These are phyloP conservation scores for Notospermus geniculatus DNA, from an alignment of 1,140 invertebrate species.

Conservation along the genomic window DNA sequence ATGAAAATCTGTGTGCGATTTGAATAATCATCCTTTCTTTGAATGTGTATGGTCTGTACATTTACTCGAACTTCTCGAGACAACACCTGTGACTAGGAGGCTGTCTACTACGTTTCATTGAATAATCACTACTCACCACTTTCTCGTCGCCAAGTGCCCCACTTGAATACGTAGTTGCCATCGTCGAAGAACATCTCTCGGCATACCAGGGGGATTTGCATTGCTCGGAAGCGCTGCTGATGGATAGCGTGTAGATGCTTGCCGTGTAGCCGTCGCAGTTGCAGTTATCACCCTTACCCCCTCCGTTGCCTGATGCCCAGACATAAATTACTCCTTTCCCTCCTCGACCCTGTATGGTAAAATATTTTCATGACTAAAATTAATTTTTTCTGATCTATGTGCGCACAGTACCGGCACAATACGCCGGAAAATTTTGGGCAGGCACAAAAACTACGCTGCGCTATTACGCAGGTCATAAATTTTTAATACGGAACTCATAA, in stretches of 20 bases:
- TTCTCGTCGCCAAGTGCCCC: constrained; percentile 41
- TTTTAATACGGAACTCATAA: no score
- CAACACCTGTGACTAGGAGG: no score
- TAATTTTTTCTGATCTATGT: not conserved
- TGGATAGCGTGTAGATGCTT: constrained; percentile 78
- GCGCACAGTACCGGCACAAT: no score
- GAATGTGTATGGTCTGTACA: no score
- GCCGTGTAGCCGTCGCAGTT: constrained; percentile 82
- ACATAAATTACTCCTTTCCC: constrained; percentile 81
- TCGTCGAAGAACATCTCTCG: constrained; percentile 61
- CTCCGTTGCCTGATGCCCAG: constrained; percentile 87
- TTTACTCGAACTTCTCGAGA: no score
- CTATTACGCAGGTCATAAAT: no score
- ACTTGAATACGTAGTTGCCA: constrained; percentile 91
- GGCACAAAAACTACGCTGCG: not conserved
- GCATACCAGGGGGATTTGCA: constrained; percentile 71
- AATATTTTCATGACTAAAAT: not conserved
- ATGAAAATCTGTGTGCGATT: no score
- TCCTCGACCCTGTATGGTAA: constrained; percentile 65
- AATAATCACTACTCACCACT: not conserved
- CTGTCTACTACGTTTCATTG: no score
- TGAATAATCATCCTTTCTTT: no score
- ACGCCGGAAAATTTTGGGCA: not conserved
- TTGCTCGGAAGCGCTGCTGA: constrained; percentile 75
- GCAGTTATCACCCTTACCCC: constrained; percentile 75